Conservation (phyloP, 1,140 invertebrate genomes). For the Leptinotarsa undecemlineata region DNA sequence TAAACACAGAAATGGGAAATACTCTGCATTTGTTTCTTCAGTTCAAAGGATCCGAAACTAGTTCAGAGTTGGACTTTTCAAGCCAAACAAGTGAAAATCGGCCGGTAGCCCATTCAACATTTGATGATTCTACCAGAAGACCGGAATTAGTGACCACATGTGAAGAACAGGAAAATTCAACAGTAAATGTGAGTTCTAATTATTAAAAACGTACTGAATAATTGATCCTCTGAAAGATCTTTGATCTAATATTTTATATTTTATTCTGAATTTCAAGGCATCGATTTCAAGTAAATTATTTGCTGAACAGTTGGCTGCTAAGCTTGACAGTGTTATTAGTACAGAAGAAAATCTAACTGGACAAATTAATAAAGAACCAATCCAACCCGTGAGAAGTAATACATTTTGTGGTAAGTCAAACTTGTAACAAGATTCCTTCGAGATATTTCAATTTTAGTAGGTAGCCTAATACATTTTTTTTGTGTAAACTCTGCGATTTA, state of each 20-base stretch:
- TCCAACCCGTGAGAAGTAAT: conserved; percentile 32
- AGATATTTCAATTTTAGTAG: conserved; percentile 9
- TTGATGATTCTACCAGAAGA: conserved; percentile 35
- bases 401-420: conserved; percentile 15
- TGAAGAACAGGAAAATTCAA: conserved; percentile 24
- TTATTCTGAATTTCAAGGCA: conserved; percentile 26
- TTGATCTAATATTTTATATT: background rate
- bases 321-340: conserved; percentile 59
- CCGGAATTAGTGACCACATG: conserved; percentile 28
- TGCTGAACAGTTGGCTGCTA: conserved; percentile 65
- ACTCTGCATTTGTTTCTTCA: conserved; percentile 27
- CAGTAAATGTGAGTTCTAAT: conserved; percentile 27
- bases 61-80: conserved; percentile 43
- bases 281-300: conserved; percentile 54
- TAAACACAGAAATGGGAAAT: conserved; percentile 25
- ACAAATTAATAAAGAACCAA: conserved; percentile 45
- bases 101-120: conserved; percentile 43
- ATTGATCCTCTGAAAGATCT: background rate
- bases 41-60: conserved; percentile 38
- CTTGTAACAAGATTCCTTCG: too few relatives aligned
- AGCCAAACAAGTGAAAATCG: conserved; percentile 29
- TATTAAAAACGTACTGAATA: background rate
- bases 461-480: conserved; percentile 14
- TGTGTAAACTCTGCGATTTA: background rate
- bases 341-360: conserved; percentile 29